phyloP scores from a whole-genome alignment of 2,113 vertebrate genomes.

The Takifugu bimaculatus region DNA sequence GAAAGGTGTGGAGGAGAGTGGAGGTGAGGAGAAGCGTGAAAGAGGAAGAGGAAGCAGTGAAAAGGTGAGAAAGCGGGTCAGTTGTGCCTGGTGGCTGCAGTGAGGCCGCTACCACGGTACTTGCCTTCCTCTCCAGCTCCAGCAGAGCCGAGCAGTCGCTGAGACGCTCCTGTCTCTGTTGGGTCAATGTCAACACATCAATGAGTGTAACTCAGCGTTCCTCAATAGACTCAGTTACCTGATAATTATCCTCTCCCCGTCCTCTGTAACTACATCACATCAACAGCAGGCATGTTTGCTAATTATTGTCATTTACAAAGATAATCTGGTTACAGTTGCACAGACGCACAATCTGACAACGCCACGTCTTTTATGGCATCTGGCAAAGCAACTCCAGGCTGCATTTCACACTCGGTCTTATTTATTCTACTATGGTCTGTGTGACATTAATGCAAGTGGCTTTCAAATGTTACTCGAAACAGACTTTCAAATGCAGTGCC shows the following conservation, averaged over 20 bases:
- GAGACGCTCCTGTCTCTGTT: conserved; percentile 79
- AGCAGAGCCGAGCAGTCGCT: conserved; percentile 78
- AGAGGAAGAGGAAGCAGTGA: conserved; percentile 27
- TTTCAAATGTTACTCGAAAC: no score
- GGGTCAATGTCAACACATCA: conserved; percentile 12
- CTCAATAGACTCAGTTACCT: neutral
- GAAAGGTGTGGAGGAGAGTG: conserved; percentile 14
- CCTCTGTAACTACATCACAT: neutral
- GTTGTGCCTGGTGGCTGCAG: conserved; percentile 37
- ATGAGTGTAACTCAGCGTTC: neutral
- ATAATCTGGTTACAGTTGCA: no score
- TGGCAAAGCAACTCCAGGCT: no score
- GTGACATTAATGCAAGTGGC: no score
- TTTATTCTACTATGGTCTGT: no score
- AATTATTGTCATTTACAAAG: no score
- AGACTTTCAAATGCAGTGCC: no score
- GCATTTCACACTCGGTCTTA: no score
- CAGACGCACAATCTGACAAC: no score
- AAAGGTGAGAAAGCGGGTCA: conserved; percentile 16
- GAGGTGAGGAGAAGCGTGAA: conserved; percentile 20
- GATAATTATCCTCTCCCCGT: no score
- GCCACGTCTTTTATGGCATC: no score
- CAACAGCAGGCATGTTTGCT: neutral
- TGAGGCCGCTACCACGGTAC: conserved; percentile 40
- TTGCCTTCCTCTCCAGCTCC: conserved; percentile 81